phyloP scores from a whole-genome alignment of 2,113 vertebrate species.

The Probosciger aterrimus region DNA sequence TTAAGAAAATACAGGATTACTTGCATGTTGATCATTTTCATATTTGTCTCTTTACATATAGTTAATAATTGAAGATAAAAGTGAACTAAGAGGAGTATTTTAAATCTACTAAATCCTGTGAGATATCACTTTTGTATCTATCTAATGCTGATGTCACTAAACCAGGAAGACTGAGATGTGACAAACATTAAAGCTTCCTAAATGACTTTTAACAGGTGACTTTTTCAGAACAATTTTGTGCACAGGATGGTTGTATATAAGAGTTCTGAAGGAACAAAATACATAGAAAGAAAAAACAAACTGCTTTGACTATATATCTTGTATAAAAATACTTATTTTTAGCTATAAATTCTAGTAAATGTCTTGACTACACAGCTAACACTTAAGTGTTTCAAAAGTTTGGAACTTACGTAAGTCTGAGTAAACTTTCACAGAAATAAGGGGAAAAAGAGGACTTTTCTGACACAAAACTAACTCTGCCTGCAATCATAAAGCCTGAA shows the following conservation, averaged over 20 bases:
- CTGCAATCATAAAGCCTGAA: neutral
- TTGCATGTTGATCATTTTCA: neutral
- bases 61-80: neutral
- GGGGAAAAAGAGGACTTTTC: neutral
- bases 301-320: neutral
- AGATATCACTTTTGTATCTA: neutral
- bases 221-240: neutral
- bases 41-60: neutral
- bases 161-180: neutral
- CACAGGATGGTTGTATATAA: rapidly evolving
- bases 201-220: neutral
- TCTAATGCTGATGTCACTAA: neutral
- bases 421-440: neutral
- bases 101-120: neutral
- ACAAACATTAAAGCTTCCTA: neutral
- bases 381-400: neutral
- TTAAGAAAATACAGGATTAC: neutral
- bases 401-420: neutral
- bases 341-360: neutral
- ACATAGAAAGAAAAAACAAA: neutral
- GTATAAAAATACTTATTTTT: neutral
- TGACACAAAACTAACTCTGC: neutral
- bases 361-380: neutral
- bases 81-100: neutral
- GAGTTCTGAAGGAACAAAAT: neutral